A percentile compares a stretch with the other conserved stretches of the same genome.
Evolutionary conservation across 2,797 vertebrate genomes (phyloP).

Genomic region (Nyctalus aviator): DNA sequence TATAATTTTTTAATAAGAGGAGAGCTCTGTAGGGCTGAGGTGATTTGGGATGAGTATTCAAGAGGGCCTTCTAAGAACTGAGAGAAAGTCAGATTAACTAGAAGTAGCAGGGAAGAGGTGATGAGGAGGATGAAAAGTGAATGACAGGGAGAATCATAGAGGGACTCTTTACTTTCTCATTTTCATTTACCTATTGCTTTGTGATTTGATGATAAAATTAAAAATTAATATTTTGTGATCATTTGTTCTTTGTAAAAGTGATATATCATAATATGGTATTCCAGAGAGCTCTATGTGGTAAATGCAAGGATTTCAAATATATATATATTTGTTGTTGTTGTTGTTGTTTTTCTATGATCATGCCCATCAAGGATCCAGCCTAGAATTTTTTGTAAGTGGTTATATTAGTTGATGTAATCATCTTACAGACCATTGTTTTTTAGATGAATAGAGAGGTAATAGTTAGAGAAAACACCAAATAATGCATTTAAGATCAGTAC

Average conservation of each 20-base stretch:
- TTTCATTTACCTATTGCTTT: background rate
- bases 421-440: background rate
- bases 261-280: background rate
- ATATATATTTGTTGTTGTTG: too few species aligned
- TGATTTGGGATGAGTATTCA: too few species aligned
- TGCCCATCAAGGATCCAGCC: background rate
- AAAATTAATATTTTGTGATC: background rate
- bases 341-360: background rate
- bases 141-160: background rate
- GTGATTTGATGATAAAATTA: background rate
- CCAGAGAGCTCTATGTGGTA: background rate
- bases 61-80: background rate
- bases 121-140: background rate
- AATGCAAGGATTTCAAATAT: too few species aligned
- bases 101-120: background rate
- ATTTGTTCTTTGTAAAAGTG: background rate
- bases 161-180: background rate
- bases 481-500: background rate
- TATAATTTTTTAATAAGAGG: background rate
- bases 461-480: background rate
- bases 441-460: background rate
- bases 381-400: background rate
- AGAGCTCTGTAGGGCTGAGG: background rate
- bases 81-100: background rate
- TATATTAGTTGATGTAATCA: background rate